Percentiles rank a stretch among this genome's conserved stretches.
These are phyloP conservation scores for Forbesichthys papilliferus DNA, from an alignment of 2,113 vertebrate species.

Conservation along the genomic window DNA sequence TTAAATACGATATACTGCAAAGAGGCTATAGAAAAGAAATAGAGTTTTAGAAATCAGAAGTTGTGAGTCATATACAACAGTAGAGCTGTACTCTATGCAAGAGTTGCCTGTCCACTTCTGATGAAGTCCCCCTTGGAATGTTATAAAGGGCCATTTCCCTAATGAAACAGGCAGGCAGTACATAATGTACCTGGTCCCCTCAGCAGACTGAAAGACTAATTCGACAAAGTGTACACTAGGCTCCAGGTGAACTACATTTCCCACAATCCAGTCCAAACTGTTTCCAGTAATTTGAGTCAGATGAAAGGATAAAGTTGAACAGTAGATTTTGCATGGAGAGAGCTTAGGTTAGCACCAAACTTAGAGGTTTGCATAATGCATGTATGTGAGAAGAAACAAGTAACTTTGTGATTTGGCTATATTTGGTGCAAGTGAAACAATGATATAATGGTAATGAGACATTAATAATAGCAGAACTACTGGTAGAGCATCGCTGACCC, in stretches of 20 bases:
- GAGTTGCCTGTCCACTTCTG: constrained; percentile 39
- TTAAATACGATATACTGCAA: constrained; percentile 54
- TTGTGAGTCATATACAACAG: constrained; percentile 47
- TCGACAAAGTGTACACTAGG: constrained; percentile 25
- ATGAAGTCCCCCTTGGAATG: constrained; percentile 54
- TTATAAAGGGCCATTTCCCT: constrained; percentile 40
- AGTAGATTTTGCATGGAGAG: constrained; percentile 37
- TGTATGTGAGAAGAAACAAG: constrained; percentile 30
- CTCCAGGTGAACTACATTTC: constrained; percentile 12
- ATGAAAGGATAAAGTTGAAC: constrained; percentile 3
- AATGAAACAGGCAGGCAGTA: constrained; percentile 47
- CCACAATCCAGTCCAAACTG: constrained; percentile 12
- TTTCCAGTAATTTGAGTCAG: constrained; percentile 5
- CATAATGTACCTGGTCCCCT: constrained; percentile 58
- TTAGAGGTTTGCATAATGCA: constrained; percentile 29
- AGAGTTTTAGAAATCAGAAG: constrained; percentile 36
- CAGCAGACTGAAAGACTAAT: constrained; percentile 41
- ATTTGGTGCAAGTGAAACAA: background rate
- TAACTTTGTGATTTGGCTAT: background rate
- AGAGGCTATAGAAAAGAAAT: constrained; percentile 45
- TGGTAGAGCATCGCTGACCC: constrained; percentile 16
- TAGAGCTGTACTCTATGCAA: constrained; percentile 52
- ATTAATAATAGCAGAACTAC: constrained; percentile 2
- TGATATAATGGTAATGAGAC: constrained; percentile 4
- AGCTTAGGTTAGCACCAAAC: constrained; percentile 65